Conservation (phyloP, 2,797 vertebrate species). For the Caiman crocodilus region DNA sequence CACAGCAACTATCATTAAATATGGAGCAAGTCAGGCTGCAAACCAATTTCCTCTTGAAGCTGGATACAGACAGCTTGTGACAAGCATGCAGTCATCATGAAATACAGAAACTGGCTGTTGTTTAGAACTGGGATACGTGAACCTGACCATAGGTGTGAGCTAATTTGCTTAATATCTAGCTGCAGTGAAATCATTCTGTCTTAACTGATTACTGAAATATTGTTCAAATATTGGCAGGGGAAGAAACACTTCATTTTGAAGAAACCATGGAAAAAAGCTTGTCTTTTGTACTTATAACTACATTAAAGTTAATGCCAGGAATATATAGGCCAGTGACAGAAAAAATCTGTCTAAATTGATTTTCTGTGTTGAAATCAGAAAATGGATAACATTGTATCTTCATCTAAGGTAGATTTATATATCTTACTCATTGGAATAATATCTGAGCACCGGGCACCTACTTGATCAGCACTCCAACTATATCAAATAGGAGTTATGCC, state of each 20-base stretch:
- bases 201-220: slow-evolving; percentile 26
- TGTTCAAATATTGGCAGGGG: slow-evolving; percentile 1
- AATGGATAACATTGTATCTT: neutral
- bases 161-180: slow-evolving; percentile 33
- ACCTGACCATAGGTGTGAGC: slow-evolving; percentile 4
- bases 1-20: slow-evolving; percentile 64
- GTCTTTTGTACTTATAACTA: neutral
- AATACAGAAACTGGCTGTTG: slow-evolving; percentile 51
- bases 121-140: slow-evolving; percentile 32
- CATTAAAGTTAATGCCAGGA: neutral
- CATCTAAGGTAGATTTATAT: neutral
- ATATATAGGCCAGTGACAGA: neutral
- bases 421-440: neutral
- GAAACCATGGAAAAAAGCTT: neutral
- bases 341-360: neutral
- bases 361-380: slow-evolving; percentile 11
- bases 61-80: slow-evolving; percentile 65
- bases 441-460: neutral
- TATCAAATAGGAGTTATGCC: slow-evolving; percentile 9
- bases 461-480: neutral
- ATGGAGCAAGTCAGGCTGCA: slow-evolving; percentile 48
- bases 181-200: slow-evolving; percentile 17
- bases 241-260: slow-evolving; percentile 22
- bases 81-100: slow-evolving; percentile 41
- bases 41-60: slow-evolving; percentile 55